Evolutionary conservation across 2,888 invertebrate species (phyloP).

Genomic region (Melikaiella ostensackeni): DNA sequence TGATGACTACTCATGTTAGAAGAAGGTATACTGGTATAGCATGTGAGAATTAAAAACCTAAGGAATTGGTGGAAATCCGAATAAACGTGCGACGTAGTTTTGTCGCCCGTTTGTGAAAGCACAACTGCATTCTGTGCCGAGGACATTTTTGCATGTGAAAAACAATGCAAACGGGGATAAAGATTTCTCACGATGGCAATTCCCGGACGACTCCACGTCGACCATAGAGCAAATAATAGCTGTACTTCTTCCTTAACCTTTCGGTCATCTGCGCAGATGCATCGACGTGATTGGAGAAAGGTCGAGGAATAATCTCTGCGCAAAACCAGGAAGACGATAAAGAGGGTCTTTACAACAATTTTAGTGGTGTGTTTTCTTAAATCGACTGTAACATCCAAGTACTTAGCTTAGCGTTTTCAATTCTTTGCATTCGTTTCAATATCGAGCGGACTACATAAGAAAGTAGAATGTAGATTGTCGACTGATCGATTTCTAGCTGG

Average conservation of each 20-base stretch:
- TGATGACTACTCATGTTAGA: not conserved
- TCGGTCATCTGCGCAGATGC: constrained; percentile 39
- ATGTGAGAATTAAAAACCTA: not conserved
- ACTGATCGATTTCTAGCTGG: constrained; percentile 23
- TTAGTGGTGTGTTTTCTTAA: not conserved
- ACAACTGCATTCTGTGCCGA: constrained; percentile 32
- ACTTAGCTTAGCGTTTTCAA: not conserved
- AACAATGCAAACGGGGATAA: constrained; percentile 46
- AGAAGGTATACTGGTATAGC: no score
- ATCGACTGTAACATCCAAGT: not conserved
- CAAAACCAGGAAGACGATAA: constrained; percentile 9
- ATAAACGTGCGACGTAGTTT: not conserved
- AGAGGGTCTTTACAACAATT: constrained; percentile 14
- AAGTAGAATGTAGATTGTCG: constrained; percentile 1
- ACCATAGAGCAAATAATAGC: constrained; percentile 43
- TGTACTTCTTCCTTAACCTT: constrained; percentile 44
- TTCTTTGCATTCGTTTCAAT: not conserved
- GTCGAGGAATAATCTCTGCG: constrained; percentile 12
- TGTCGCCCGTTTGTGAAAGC: no score
- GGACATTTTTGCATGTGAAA: constrained; percentile 42
- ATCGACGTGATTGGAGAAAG: constrained; percentile 41
- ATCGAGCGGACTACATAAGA: not conserved
- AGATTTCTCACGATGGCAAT: constrained; percentile 49
- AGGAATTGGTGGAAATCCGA: not conserved
- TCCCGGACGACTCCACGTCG: constrained; percentile 39